Evolutionary conservation across 2,797 vertebrate species (phyloP).

Genomic region (Hapalemur alaotrensis): DNA sequence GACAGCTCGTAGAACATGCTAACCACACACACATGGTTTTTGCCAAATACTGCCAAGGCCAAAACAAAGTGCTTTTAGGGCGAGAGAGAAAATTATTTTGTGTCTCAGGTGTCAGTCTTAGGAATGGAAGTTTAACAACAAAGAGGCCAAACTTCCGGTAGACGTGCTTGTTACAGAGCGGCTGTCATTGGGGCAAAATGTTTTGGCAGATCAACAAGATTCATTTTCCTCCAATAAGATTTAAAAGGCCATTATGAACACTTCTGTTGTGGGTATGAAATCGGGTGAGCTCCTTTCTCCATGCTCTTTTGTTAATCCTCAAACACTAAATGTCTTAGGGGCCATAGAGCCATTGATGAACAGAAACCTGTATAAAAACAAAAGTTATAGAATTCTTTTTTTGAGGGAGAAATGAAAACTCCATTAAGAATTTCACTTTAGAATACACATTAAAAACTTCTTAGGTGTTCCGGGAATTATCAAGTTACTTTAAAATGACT

Average conservation of each 20-base stretch:
- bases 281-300: accelerated
- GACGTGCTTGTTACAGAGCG: accelerated
- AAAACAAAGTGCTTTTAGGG: not conserved
- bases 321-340: not conserved
- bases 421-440: not conserved
- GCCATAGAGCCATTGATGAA: not conserved
- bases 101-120: not conserved
- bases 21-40: not conserved
- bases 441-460: not conserved
- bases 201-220: not conserved
- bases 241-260: not conserved
- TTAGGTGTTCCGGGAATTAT: not conserved
- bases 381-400: not conserved
- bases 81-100: not conserved
- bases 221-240: not conserved
- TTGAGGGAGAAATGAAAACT: not conserved
- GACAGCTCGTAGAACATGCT: accelerated
- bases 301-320: not conserved
- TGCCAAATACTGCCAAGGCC: not conserved
- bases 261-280: not conserved
- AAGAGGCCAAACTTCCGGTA: not conserved
- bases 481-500: not conserved
- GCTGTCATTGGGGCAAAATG: accelerated
- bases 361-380: not conserved
- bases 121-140: not conserved